Evolutionary conservation across 2,113 vertebrate genomes (phyloP).

Genomic region (Sinosuthora webbiana): DNA sequence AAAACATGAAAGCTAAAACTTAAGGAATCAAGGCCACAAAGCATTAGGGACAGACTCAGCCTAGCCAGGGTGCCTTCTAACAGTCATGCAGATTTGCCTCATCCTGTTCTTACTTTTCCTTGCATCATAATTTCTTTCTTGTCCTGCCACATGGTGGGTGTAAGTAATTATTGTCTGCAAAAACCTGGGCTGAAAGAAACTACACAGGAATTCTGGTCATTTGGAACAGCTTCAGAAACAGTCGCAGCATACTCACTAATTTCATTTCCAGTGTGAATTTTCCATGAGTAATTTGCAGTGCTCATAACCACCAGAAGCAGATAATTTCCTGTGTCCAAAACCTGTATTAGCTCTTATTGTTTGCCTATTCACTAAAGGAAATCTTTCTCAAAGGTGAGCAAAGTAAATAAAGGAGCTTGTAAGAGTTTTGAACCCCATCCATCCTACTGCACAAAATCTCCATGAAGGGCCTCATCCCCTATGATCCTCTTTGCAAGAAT

Average conservation of each 20-base stretch:
- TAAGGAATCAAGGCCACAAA: background rate
- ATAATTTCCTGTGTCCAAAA: background rate
- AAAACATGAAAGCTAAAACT: background rate
- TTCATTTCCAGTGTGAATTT: constrained; percentile 24
- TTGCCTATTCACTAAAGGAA: background rate
- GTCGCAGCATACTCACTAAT: background rate
- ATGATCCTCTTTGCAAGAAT: background rate
- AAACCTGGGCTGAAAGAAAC: background rate
- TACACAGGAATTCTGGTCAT: background rate
- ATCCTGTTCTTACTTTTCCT: background rate
- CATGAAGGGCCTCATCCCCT: fast-evolving
- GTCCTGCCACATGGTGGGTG: background rate
- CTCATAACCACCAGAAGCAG: background rate
- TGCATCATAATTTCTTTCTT: background rate
- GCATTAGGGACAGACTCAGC: background rate
- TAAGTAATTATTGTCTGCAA: background rate
- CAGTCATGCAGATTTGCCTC: background rate
- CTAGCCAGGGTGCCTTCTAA: background rate
- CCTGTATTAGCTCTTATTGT: background rate
- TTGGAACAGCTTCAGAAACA: background rate
- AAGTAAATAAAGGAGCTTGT: background rate
- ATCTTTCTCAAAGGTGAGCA: background rate
- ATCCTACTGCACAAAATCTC: background rate
- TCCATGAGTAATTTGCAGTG: background rate
- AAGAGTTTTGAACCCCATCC: background rate